These are phyloP conservation scores for Autographa pulchrina DNA, from an alignment of 2,888 invertebrate genomes.

Conservation along the genomic window DNA sequence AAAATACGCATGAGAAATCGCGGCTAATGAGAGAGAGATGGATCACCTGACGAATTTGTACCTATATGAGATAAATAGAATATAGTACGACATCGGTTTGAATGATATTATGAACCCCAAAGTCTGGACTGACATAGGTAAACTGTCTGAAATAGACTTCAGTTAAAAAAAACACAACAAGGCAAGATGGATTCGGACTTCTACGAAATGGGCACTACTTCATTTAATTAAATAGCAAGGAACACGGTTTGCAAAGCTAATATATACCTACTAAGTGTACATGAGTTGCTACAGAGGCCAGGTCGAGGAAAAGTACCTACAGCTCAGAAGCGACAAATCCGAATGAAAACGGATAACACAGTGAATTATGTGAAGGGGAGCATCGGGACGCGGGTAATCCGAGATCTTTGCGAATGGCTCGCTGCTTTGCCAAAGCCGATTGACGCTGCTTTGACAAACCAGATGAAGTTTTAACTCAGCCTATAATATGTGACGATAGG, in stretches of 20 bases:
- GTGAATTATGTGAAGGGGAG: background rate
- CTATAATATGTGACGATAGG: no score
- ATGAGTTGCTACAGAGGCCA: background rate
- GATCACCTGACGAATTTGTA: background rate
- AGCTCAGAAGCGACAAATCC: background rate
- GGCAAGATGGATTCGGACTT: no score
- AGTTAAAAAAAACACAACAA: no score
- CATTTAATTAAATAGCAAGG: background rate
- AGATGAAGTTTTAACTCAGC: background rate
- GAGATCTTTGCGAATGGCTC: background rate
- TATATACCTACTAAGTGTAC: background rate
- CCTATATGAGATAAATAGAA: background rate
- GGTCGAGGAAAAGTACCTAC: background rate
- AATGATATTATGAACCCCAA: no score
- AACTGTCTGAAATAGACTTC: no score
- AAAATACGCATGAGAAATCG: slow-evolving; percentile 1
- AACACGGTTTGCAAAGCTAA: background rate
- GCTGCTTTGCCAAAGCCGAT: background rate
- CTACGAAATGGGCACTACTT: background rate
- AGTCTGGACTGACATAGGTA: no score
- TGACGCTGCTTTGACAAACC: no score
- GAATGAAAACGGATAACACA: background rate
- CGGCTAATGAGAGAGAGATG: background rate
- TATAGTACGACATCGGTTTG: no score
- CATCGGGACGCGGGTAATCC: background rate